Evolutionary conservation across 2,888 invertebrate species (phyloP), one percentile per base, ranked within the genome.

Genomic region (Mythimna pallens): DNA sequence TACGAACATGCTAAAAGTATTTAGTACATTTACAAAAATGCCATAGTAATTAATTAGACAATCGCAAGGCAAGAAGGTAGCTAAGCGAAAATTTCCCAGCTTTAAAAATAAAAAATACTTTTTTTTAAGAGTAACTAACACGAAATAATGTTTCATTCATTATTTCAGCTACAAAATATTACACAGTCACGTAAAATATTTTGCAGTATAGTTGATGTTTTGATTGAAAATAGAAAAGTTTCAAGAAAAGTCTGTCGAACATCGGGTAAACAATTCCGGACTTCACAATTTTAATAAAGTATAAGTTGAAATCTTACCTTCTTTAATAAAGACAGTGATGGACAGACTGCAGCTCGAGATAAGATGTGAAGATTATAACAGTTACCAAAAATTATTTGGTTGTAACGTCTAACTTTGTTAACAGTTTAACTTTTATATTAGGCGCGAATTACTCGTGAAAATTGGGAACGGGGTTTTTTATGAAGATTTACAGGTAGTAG

Each of bases 301-400:
- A n/a, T n/a, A 87, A 83, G 63, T 85, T 52, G 8, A 80, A 80
- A 80, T 81, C 89, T 90, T 89, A 91, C 91, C 91, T 90, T 81
- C 70, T 82, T 79, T 82, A 83, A 76, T 72, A 76, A 22, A 65
- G 57, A 79, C 73, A 83, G 74, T 78, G 79, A 81, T 80, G 83
- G 73, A 70, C 83, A 83, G 85, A 76, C 79, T 83, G 84, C 78
- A 81, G 74, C 76, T 74, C 82, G 76, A 84, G 86, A 86, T 86
- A 82, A 85, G 84, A 84, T 84, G 81, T 85, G 85, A 83, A 88
- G 81, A 87, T 87, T 86, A 88, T 87, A 73, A 83, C 87, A 86
- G 70, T 85, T 81, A 73, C 76, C 70, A 77, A 89, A n/a, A 70
- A 87, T 85, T 88, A 63, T 78, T 76, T 82, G 81, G 79, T 75